Conservation (phyloP, 2,888 invertebrate species). For the Ecliptopera silaceata region DNA sequence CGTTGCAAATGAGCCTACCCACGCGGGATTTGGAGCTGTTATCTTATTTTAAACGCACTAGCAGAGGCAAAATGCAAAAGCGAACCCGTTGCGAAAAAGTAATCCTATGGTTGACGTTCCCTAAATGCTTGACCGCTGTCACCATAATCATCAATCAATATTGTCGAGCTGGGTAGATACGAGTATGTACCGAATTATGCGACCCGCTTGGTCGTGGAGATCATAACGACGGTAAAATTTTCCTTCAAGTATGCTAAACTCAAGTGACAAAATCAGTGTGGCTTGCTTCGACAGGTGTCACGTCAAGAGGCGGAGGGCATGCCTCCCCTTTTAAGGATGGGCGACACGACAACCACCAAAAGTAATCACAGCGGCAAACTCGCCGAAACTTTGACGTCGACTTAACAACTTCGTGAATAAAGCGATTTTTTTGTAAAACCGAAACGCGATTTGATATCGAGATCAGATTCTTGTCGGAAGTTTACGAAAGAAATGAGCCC, state of each 20-base stretch:
- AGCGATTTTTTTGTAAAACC: constrained; percentile 38
- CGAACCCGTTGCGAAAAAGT: neutral
- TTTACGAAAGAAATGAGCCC: constrained; percentile 33
- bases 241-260: constrained; percentile 28
- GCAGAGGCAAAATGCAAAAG: neutral
- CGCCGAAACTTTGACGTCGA: constrained; percentile 52
- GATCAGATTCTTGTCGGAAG: constrained; percentile 31
- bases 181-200: neutral
- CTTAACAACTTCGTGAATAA: constrained; percentile 41
- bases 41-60: constrained; percentile 5
- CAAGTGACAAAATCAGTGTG: constrained; percentile 55
- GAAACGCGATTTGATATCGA: constrained; percentile 37
- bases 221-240: constrained; percentile 10
- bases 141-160: neutral
- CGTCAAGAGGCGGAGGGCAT: constrained; percentile 50
- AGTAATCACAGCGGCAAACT: constrained; percentile 68
- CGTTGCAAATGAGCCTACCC: constrained; percentile 27
- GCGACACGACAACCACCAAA: constrained; percentile 60
- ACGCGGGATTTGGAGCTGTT: constrained; percentile 15
- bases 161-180: neutral
- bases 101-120: neutral
- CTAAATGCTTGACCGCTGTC: neutral
- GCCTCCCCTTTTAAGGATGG: constrained; percentile 35
- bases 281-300: constrained; percentile 67
- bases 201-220: neutral